phyloP scores from a whole-genome alignment of 2,797 vertebrate species.

The Poeciliopsis presidionis region DNA sequence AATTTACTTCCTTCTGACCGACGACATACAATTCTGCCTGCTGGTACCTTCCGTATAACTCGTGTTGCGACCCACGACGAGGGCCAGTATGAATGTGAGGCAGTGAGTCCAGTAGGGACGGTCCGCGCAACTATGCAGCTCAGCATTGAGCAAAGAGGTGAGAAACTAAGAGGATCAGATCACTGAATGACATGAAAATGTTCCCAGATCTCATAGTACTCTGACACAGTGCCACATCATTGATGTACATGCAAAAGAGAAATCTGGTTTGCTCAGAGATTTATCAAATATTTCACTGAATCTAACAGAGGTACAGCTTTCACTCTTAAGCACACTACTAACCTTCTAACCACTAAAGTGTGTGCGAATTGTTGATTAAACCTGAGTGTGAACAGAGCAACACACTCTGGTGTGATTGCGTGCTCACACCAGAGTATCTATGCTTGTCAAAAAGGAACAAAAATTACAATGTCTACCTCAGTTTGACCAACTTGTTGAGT shows the following conservation, averaged over 20 bases:
- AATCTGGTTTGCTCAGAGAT: too few relatives aligned
- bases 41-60: constrained; percentile 90
- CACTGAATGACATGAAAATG: not conserved
- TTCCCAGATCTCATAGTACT: too few relatives aligned
- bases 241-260: too few relatives aligned
- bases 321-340: too few relatives aligned
- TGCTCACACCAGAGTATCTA: too few relatives aligned
- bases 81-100: constrained; percentile 97
- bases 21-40: constrained; percentile 87
- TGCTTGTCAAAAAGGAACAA: not conserved
- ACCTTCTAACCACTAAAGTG: too few relatives aligned
- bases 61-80: constrained; percentile 92
- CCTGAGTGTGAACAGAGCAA: too few relatives aligned
- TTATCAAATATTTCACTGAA: too few relatives aligned
- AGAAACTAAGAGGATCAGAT: constrained; percentile 21
- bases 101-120: constrained; percentile 91
- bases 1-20: constrained; percentile 90
- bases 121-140: constrained; percentile 85
- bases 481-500: not conserved
- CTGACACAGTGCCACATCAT: too few relatives aligned
- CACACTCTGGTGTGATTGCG: too few relatives aligned
- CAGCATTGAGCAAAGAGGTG: constrained; percentile 92
- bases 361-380: not conserved
- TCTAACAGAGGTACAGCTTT: too few relatives aligned
- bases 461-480: not conserved